Evolutionary conservation across 2,797 vertebrate genomes (phyloP), one percentile per base, ranked within the genome.

Genomic region (Coregonus ussuriensis): DNA sequence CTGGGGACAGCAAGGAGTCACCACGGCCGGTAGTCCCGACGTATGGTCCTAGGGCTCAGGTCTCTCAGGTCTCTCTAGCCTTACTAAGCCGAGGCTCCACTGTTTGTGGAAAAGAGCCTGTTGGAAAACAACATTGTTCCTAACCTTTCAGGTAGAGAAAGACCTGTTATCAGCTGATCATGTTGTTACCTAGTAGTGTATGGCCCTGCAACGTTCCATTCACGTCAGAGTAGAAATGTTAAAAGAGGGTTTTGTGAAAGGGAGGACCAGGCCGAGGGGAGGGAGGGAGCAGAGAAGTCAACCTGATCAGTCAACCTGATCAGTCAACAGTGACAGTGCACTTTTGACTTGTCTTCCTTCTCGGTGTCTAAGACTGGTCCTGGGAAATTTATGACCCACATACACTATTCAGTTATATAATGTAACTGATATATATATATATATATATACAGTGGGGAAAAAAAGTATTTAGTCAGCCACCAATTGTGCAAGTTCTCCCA

Each of bases 71-170:
- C n/a, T n/a, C n/a, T n/a, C n/a, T 5, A n/a, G n/a, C 18, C 54
- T 18, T 7, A 16, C 13, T 53, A 56, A 56, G 16, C 54, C 11
- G 15, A 56, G 54, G 21, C 54, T 72, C 25, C 33, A 35, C 35
- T 14, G n/a, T 54, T 67, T 29, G 31, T 25, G 74, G 59, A 62
- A 72, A 53, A 25, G 11, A 33, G 29, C 25, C 7, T 21, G 21
- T 7, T 62, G 59, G 59, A 47, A 77, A 68, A 62, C 15, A 33
- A 66, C 7, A 25, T 6, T 62, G 33, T 75, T 80, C 72, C 4
- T 83, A 77, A 85, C 75, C 79, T 83, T 85, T 83, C 51, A 68
- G 18, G 15, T 62, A 11, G 1, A 83, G 79, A 59, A 77, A 86
- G 74, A 78, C 72, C 69, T 62, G 14, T 29, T 31, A 74, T 76